Percentiles rank a stretch among this genome's conserved stretches.
phyloP scores from a whole-genome alignment of 2,888 invertebrate species.

The Ophion costatus region DNA sequence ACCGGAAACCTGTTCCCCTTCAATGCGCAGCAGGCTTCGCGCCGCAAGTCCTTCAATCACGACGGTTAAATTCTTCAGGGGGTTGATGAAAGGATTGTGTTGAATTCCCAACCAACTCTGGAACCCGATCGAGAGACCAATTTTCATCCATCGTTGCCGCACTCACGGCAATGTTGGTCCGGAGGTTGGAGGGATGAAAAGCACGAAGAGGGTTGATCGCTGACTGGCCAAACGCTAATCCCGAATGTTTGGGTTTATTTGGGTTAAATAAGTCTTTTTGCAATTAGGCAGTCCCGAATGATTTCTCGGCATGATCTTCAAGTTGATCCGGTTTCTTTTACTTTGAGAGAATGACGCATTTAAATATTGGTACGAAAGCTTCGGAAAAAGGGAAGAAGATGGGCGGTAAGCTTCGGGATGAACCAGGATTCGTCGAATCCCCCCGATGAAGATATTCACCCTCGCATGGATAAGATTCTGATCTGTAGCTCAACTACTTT shows the following conservation, averaged over 20 bases:
- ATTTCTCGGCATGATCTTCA: background rate
- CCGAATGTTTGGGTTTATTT: background rate
- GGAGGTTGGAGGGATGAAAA: too few species aligned
- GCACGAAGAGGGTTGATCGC: background rate
- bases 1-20: too few species aligned
- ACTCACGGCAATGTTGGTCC: too few species aligned
- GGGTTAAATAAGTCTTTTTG: background rate
- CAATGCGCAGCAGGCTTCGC: too few species aligned
- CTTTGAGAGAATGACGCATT: background rate
- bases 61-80: too few species aligned
- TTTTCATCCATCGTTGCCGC: too few species aligned
- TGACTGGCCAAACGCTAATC: background rate
- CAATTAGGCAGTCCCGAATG: background rate
- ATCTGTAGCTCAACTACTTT: slow-evolving; percentile 42
- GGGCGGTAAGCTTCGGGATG: slow-evolving; percentile 6
- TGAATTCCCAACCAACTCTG: too few species aligned
- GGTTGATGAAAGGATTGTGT: background rate
- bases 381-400: background rate
- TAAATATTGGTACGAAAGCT: background rate
- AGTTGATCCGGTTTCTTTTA: background rate
- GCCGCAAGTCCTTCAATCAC: too few species aligned
- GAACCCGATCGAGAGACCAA: too few species aligned
- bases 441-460: slow-evolving; percentile 40
- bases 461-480: slow-evolving; percentile 42
- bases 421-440: slow-evolving; percentile 33